A percentile compares a stretch with the other conserved stretches of the same genome.
These are phyloP conservation scores for Mylabris sibirica DNA, from an alignment of 2,888 invertebrate species.

Conservation along the genomic window DNA sequence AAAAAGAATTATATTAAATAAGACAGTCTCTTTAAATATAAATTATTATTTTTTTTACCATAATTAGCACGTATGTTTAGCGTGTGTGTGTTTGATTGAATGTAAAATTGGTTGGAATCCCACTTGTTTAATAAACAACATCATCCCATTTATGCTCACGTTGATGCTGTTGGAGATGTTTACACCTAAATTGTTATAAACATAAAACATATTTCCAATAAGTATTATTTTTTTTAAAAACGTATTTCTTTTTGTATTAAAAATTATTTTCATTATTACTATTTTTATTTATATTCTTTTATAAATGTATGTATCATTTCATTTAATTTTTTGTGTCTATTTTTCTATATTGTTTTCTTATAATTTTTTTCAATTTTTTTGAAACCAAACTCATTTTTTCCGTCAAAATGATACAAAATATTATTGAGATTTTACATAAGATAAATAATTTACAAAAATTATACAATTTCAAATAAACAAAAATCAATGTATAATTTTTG, in stretches of 20 bases:
- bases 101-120: constrained; percentile 23
- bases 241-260: constrained; percentile 28
- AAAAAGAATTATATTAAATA: constrained; percentile 17
- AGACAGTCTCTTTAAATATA: constrained; percentile 11
- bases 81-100: not conserved
- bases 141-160: constrained; percentile 10
- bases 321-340: constrained; percentile 5
- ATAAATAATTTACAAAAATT: constrained; percentile 29
- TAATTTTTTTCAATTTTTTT: constrained; percentile 17
- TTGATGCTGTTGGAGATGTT: constrained; percentile 40
- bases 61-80: constrained; percentile 18
- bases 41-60: not conserved
- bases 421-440: constrained; percentile 21
- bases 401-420: constrained; percentile 28
- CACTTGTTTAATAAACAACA: constrained; percentile 14
- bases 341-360: constrained; percentile 15
- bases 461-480: constrained; percentile 18
- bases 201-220: constrained; percentile 48
- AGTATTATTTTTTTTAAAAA: constrained; percentile 40
- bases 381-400: no score
- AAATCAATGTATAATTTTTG: constrained; percentile 29
- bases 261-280: constrained; percentile 12
- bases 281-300: constrained; percentile 20
- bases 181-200: constrained; percentile 53
- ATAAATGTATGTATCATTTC: constrained; percentile 31